Evolutionary conservation across 1,140 invertebrate genomes (phyloP), one percentile per base, ranked within the genome.

Genomic region (Diachasmimorpha longicaudata): DNA sequence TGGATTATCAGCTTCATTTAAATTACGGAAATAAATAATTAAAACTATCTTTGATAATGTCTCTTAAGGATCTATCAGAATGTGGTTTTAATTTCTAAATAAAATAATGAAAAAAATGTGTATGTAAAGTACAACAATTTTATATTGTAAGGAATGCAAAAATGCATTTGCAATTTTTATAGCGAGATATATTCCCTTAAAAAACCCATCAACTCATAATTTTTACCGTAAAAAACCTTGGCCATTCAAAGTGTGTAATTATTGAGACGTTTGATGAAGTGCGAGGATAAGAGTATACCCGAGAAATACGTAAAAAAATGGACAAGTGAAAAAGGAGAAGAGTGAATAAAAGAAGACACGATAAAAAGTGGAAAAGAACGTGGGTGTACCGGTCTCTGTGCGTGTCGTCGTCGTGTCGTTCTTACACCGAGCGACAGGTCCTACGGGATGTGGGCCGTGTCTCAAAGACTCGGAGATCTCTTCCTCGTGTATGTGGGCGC

Each of bases 361-460:
- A 25, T 14, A 74, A 31, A 31, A 63, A 63, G 23, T 39, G 37
- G 37, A 16, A 55, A 63, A 74, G 72, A 74, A 46, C 58, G 74
- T 55, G 37, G 52, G 74, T 63, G 72, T 74, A 77, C 69, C 73
- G 77, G 78, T 77, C 68, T 58, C 71, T 66, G 68, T 73, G 76
- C 73, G 78, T 77, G 76, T 80, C 66, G 73, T 69, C 73, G 66
- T 69, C 36, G 66, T n/a, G 46, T 72, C 70, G 69, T 39, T 71
- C 31, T 37, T 67, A 73, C 55, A 31, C 58, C 44, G 11, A 79
- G 76, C 80, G 81, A 83, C 82, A 81, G 80, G 81, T 82, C 77
- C 80, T 79, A 67, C 71, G 70, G 73, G 75, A 80, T 79, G 81
- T 83, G 82, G 80, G 81, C 78, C 75, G 78, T 74, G 71, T 77